A percentile compares a stretch with the other conserved stretches of the same genome.
phyloP scores from a whole-genome alignment of 2,888 invertebrate genomes.

The Rhyacophila evoluta region DNA sequence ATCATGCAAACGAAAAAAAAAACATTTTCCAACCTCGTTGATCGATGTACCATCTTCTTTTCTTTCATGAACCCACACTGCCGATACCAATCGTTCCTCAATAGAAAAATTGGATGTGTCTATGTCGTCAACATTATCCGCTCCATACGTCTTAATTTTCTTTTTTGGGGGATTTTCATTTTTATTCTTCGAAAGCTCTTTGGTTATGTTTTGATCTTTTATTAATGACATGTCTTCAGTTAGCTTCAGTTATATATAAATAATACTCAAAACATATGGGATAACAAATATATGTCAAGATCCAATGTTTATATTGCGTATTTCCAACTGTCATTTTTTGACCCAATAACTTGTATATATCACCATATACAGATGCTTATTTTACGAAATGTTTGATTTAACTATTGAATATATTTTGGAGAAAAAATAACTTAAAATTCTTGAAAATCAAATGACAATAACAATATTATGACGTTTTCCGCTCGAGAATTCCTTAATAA shows the following conservation, averaged over 20 bases:
- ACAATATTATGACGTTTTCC: no score
- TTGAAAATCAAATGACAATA: no score
- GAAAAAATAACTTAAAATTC: no score
- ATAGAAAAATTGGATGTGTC: constrained; percentile 62
- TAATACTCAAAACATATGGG: background rate
- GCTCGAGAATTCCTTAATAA: no score
- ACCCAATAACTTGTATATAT: no score
- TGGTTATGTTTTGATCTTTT: background rate
- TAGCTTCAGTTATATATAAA: background rate
- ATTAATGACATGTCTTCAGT: background rate
- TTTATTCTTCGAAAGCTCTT: background rate
- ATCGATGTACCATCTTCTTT: constrained; percentile 60
- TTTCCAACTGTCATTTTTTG: no score
- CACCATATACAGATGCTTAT: no score
- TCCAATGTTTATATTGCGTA: background rate
- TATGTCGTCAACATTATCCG: constrained; percentile 53
- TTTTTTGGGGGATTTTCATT: background rate
- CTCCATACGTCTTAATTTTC: background rate
- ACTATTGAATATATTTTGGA: no score
- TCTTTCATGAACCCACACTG: constrained; percentile 68
- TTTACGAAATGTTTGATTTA: no score
- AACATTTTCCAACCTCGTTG: constrained; percentile 56
- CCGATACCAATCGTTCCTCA: constrained; percentile 65
- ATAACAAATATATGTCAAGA: background rate
- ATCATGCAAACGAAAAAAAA: no score